Percentiles rank a stretch among this genome's conserved stretches.
Evolutionary conservation across 2,888 invertebrate genomes (phyloP).

Genomic region (Celastrina argiolus): DNA sequence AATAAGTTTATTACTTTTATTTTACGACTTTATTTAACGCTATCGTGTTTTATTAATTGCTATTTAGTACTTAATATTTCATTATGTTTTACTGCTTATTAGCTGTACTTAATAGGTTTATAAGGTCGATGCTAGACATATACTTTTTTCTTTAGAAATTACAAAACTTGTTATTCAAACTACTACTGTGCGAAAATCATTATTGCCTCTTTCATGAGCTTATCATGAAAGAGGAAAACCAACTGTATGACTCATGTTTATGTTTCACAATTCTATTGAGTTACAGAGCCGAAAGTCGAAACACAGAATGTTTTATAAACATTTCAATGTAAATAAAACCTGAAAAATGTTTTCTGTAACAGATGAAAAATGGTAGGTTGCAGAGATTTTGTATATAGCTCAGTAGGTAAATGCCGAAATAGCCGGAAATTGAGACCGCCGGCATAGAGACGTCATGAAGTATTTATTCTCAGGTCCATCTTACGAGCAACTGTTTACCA

Average conservation of each 20-base stretch:
- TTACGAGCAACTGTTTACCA: too few species aligned
- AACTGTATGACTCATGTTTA: background rate
- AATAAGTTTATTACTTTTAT: background rate
- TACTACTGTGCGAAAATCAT: background rate
- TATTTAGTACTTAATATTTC: background rate
- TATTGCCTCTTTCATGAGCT: too few species aligned
- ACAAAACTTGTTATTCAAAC: background rate
- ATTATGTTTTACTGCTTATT: background rate
- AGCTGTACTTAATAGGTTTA: background rate
- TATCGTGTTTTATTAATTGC: conserved; percentile 3
- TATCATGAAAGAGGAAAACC: background rate
- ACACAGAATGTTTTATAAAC: conserved; percentile 10
- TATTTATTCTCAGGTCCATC: too few species aligned
- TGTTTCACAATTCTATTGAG: conserved; percentile 16
- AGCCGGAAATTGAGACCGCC: background rate
- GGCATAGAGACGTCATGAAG: too few species aligned
- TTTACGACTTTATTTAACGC: background rate
- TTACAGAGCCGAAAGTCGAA: background rate
- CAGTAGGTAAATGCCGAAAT: background rate
- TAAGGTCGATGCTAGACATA: background rate
- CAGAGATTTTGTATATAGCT: background rate
- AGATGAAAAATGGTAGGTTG: background rate
- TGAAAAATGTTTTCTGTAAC: conserved; percentile 3
- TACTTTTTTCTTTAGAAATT: background rate
- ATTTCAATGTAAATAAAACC: conserved; percentile 18